Percentiles rank a stretch among this genome's conserved stretches.
These are phyloP conservation scores for Cephus sareptanus DNA, from an alignment of 2,888 invertebrate species.

Conservation along the genomic window DNA sequence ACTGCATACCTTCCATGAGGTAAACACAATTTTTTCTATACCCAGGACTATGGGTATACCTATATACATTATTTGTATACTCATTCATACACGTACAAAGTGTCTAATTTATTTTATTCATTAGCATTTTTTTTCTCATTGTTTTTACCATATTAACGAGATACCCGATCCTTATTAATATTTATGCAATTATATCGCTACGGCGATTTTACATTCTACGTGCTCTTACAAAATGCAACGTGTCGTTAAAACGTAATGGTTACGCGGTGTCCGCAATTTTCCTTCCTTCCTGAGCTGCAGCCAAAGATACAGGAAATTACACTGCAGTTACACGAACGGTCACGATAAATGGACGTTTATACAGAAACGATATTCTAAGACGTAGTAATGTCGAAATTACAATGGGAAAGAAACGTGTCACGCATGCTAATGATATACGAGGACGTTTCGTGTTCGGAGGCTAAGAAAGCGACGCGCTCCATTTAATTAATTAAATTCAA, in stretches of 20 bases:
- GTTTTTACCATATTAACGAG: neutral
- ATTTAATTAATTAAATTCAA: neutral
- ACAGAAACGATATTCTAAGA: neutral
- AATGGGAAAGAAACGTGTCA: slow-evolving; percentile 8
- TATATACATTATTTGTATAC: too few species aligned
- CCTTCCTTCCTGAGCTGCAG: neutral
- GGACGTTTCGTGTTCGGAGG: neutral
- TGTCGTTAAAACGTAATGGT: neutral
- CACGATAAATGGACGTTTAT: neutral
- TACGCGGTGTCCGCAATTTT: neutral
- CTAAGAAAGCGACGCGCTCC: neutral
- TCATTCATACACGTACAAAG: neutral
- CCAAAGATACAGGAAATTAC: neutral
- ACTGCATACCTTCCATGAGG: neutral
- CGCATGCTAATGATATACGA: slow-evolving; percentile 12
- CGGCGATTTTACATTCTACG: neutral
- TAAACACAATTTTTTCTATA: neutral
- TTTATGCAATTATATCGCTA: neutral
- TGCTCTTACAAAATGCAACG: neutral
- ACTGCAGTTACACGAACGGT: neutral
- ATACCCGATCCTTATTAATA: neutral
- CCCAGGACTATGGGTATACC: neutral
- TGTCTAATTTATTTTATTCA: neutral
- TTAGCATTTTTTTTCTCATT: neutral
- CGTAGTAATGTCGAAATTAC: neutral